Percentiles rank a stretch among this genome's conserved stretches.
phyloP scores from a whole-genome alignment of 1,140 invertebrate species.

The Aphis craccivora region DNA sequence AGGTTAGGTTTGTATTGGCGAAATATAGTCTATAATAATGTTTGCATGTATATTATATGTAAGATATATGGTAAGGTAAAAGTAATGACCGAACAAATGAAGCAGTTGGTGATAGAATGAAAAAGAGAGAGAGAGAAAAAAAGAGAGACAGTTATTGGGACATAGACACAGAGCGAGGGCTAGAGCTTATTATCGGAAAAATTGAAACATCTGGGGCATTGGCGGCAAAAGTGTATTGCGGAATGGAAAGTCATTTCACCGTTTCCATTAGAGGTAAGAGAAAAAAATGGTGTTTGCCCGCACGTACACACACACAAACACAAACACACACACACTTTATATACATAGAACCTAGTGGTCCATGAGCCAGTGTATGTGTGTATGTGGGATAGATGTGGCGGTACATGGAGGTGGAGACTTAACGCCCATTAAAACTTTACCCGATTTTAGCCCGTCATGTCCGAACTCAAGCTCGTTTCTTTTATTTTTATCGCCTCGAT shows the following conservation, averaged over 20 bases:
- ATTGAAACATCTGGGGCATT: conserved; percentile 50
- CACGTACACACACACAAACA: neutral
- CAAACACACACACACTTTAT: neutral
- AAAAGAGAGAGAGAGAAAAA: neutral
- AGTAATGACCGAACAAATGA: neutral
- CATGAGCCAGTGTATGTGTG: neutral
- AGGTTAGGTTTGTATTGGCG: neutral
- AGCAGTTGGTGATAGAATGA: neutral
- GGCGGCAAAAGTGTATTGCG: conserved; percentile 30
- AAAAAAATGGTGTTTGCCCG: neutral
- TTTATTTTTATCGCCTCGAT: conserved; percentile 49
- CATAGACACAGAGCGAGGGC: neutral
- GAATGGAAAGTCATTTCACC: conserved; percentile 51
- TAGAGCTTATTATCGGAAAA: conserved; percentile 27
- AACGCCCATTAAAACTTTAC: conserved; percentile 55
- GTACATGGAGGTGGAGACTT: neutral
- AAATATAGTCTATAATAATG: neutral
- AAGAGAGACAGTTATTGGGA: neutral
- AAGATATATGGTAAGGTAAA: neutral
- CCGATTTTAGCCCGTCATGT: conserved; percentile 35
- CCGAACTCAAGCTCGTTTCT: conserved; percentile 36
- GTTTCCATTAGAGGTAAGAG: conserved; percentile 26
- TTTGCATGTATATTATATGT: neutral
- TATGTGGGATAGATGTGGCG: neutral
- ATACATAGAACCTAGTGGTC: neutral